Evolutionary conservation across 2,888 invertebrate species (phyloP).

Genomic region (Cerastis leucographa): DNA sequence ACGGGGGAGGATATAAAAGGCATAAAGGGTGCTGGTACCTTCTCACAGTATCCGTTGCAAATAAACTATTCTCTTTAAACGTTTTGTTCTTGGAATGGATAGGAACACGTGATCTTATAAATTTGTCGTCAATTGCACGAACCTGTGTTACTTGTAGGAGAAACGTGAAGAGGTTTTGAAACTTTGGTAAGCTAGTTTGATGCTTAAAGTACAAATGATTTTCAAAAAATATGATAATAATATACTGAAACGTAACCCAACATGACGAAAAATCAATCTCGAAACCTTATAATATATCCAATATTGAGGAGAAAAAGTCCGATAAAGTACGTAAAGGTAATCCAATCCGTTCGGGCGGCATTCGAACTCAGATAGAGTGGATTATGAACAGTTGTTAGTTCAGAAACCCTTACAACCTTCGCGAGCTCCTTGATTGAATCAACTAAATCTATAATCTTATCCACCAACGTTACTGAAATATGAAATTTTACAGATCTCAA

Average conservation of each 20-base stretch:
- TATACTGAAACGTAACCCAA: neutral
- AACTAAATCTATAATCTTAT: conserved; percentile 73
- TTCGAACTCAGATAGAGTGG: conserved; percentile 69
- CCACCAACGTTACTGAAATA: conserved; percentile 70
- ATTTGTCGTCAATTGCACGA: conserved; percentile 54
- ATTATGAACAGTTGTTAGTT: conserved; percentile 73
- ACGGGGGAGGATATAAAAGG: conserved; percentile 73
- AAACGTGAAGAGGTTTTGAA: neutral
- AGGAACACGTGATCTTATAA: conserved; percentile 68
- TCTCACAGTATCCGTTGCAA: conserved; percentile 74
- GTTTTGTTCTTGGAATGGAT: conserved; percentile 67
- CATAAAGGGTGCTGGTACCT: conserved; percentile 72
- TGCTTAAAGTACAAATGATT: neutral
- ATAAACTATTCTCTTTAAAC: conserved; percentile 71
- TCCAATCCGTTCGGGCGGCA: conserved; percentile 71
- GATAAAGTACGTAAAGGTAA: conserved; percentile 70
- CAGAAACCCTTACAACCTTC: conserved; percentile 66
- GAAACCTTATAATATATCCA: conserved; percentile 65
- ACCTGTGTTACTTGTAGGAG: neutral
- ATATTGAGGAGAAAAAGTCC: conserved; percentile 68
- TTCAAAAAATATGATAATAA: neutral
- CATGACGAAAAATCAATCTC: conserved; percentile 50
- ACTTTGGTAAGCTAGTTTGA: neutral
- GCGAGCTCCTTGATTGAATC: conserved; percentile 70
- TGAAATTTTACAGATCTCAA: conserved; percentile 79